Base-by-base conservation (phyloP, 2,888 invertebrate genomes). In the Hypolimnas misippus region DNA sequence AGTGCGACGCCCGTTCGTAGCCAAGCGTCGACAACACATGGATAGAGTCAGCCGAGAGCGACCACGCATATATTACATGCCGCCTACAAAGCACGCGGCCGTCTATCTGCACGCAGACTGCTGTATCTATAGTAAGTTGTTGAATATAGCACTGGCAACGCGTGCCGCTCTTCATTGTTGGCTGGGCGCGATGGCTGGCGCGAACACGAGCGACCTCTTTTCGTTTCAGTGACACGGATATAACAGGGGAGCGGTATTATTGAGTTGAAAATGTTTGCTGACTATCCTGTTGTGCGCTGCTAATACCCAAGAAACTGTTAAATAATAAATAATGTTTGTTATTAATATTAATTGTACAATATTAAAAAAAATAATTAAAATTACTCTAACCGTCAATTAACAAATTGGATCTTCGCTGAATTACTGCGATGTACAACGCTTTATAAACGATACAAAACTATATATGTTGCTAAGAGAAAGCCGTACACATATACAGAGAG, bases 131-230 rank as follows among this genome's bases (percentile, higher is more conserved):
- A 79, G 74, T 79, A 77, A 80, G 80, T 74, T 73, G 74, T 80
- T 82, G 80, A 73, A 84, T 86, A 84, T 84, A 85, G 81, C 82
- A 79, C 78, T 81, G 79, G 77, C 78, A 79, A 72, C 74, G 75
- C 74, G 74, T 74, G 75, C 73, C 69, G 75, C 77, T 80, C 75
- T 71, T 82, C 82, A 76, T 79, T 83, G 87, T 87, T 83, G 86
- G 83, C 82, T 81, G 83, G 78, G 79, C 76, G 79, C 76, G 75
- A 76, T 70, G 73, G 73, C 70, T 81, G 83, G 79, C 82, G 81
- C 74, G 81, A 80, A 77, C 84, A 81, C 81, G 79, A 75, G 72
- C 87, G 90, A 89, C 89, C 90, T 90, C 89, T 90, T 89, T 91
- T 82, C 80, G 79, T 86, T 89, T 84, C 85, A 87, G 84, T 84